Conservation (phyloP, 2,797 vertebrate species). For the Lepidocolaptes lacrymiger region DNA sequence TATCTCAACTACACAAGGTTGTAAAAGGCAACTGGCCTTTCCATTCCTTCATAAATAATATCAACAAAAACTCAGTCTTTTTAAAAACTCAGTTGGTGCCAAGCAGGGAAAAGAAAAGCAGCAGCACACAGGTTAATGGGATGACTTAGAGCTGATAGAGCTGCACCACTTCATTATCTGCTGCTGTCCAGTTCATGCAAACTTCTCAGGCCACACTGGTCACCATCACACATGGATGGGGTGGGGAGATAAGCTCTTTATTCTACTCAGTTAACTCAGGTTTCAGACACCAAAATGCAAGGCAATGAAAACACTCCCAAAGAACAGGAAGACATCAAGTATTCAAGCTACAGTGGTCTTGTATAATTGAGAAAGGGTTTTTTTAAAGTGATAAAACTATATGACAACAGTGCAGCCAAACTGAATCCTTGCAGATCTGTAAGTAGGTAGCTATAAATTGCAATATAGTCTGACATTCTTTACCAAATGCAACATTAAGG, state of each 20-base stretch:
- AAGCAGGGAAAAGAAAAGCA: background rate
- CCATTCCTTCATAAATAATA: background rate
- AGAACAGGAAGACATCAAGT: background rate
- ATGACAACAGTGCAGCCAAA: background rate
- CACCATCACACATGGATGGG: accelerated
- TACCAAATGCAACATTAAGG: slow-evolving; percentile 15
- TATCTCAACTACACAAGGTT: background rate
- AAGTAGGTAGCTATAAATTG: background rate
- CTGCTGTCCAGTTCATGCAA: background rate
- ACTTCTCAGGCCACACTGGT: background rate
- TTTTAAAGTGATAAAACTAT: background rate
- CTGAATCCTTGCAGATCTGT: background rate
- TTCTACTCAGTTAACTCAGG: background rate
- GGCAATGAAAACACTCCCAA: background rate
- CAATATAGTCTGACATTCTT: background rate
- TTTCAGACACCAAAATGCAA: background rate
- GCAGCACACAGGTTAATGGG: background rate
- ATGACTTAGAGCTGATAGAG: background rate
- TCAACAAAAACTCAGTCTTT: background rate
- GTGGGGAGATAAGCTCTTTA: background rate
- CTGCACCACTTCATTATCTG: background rate
- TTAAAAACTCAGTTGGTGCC: background rate
- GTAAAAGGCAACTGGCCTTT: background rate
- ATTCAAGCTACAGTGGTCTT: background rate
- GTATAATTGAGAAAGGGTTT: accelerated